Evolutionary conservation across 1,140 invertebrate genomes (phyloP).

Genomic region (Achroia grisella): DNA sequence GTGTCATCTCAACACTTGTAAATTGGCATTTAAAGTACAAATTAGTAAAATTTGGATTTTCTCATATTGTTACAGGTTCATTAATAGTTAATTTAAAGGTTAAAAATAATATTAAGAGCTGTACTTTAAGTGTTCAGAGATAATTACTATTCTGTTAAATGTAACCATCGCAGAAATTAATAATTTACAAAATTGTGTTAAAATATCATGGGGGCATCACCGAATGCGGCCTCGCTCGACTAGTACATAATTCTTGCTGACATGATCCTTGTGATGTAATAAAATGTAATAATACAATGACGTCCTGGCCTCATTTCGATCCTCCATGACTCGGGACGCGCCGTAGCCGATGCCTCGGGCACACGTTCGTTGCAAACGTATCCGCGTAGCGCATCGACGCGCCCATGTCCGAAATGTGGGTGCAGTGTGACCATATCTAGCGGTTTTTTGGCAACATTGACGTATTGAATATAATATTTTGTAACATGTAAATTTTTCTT

Average conservation of each 20-base stretch:
- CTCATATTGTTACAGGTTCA: slow-evolving; percentile 73
- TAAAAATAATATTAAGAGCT: slow-evolving; percentile 71
- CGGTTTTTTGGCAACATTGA: too few species aligned
- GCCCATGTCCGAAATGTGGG: too few species aligned
- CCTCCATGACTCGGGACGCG: slow-evolving; percentile 34
- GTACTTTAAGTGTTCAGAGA: slow-evolving; percentile 74
- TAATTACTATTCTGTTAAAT: slow-evolving; percentile 60
- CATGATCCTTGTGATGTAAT: neutral
- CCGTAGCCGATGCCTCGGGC: slow-evolving; percentile 26
- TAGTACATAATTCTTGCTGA: neutral
- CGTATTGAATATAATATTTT: too few species aligned
- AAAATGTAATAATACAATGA: neutral
- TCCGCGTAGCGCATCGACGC: too few species aligned
- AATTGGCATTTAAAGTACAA: slow-evolving; percentile 74
- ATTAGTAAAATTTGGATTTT: slow-evolving; percentile 73
- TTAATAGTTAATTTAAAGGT: slow-evolving; percentile 68
- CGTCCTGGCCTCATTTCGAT: slow-evolving; percentile 24
- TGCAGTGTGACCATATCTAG: too few species aligned
- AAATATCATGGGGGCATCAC: slow-evolving; percentile 32
- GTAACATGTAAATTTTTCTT: too few species aligned
- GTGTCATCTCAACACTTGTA: slow-evolving; percentile 68
- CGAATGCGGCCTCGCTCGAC: slow-evolving; percentile 23
- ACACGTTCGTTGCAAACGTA: neutral
- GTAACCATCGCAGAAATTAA: slow-evolving; percentile 46
- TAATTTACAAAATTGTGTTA: slow-evolving; percentile 34